phyloP scores from a whole-genome alignment of 2,888 invertebrate genomes.

The Dorcus parallelipipedus region DNA sequence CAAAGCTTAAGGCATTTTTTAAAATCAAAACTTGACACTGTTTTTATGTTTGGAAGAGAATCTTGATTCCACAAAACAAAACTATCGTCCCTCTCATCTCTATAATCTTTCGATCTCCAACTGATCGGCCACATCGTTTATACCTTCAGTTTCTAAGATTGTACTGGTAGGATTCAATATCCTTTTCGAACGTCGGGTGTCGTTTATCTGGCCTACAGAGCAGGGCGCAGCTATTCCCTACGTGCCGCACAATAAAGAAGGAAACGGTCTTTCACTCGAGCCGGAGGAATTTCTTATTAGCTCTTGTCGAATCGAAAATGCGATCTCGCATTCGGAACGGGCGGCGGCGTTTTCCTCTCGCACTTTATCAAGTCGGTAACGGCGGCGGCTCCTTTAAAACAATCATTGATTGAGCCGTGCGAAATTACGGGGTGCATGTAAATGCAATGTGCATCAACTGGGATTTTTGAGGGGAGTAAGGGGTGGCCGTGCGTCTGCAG shows the following conservation, averaged over 20 bases:
- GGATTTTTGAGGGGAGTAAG: neutral
- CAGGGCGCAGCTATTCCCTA: too few species aligned
- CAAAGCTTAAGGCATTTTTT: too few species aligned
- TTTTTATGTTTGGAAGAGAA: too few species aligned
- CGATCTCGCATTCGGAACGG: slow-evolving; percentile 1
- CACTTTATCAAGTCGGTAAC: neutral
- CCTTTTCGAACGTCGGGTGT: neutral
- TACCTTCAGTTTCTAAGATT: slow-evolving; percentile 30
- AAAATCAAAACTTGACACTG: too few species aligned
- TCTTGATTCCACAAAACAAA: too few species aligned
- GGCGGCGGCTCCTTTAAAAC: neutral
- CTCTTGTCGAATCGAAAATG: slow-evolving; percentile 15
- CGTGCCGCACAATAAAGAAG: neutral
- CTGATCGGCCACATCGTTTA: slow-evolving; percentile 31
- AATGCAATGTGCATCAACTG: neutral
- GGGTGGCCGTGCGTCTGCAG: neutral
- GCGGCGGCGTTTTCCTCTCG: neutral
- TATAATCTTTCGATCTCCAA: slow-evolving; percentile 21
- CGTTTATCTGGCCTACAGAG: slow-evolving; percentile 1
- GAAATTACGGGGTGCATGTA: neutral
- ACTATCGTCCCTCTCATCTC: slow-evolving; percentile 8
- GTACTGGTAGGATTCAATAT: slow-evolving; percentile 29
- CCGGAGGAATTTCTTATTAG: slow-evolving; percentile 27
- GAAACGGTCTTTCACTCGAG: slow-evolving; percentile 17
- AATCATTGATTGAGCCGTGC: neutral